These are phyloP conservation scores for Lysandra bellargus DNA, from an alignment of 2,888 invertebrate species.

Conservation along the genomic window DNA sequence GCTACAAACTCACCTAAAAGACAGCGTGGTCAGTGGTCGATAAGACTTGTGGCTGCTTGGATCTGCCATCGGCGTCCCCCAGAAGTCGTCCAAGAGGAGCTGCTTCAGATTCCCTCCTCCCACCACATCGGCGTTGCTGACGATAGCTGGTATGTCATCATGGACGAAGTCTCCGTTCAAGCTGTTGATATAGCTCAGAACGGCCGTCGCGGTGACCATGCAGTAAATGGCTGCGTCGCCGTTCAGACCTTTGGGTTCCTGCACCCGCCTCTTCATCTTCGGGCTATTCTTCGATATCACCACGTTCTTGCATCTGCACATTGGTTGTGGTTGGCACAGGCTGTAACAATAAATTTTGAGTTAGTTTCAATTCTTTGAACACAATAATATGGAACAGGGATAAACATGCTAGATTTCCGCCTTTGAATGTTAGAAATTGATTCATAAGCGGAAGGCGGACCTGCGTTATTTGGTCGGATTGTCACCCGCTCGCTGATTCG, in stretches of 20 bases:
- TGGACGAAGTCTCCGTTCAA: constrained; percentile 91
- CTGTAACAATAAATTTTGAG: constrained; percentile 56
- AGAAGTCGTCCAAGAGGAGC: constrained; percentile 89
- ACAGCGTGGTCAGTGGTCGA: constrained; percentile 89
- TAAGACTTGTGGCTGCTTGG: constrained; percentile 92
- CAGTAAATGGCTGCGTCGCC: constrained; percentile 81
- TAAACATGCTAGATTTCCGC: too few species aligned
- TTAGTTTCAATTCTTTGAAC: not conserved
- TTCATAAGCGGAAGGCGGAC: too few species aligned
- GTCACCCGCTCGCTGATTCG: too few species aligned
- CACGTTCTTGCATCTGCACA: constrained; percentile 75
- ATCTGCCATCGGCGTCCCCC: constrained; percentile 92
- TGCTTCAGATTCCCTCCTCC: constrained; percentile 83
- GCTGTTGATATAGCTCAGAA: constrained; percentile 87
- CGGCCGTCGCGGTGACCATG: constrained; percentile 84
- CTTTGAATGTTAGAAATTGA: too few species aligned
- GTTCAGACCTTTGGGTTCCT: constrained; percentile 54
- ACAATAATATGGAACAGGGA: too few species aligned
- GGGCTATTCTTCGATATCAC: constrained; percentile 53
- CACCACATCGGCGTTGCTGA: constrained; percentile 89
- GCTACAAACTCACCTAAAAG: constrained; percentile 87
- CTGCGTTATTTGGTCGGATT: too few species aligned
- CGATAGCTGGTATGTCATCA: constrained; percentile 92
- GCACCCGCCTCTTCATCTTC: constrained; percentile 76
- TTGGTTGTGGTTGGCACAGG: constrained; percentile 48